These are phyloP conservation scores for Falco rusticolus DNA, from an alignment of 2,797 vertebrate species.

Conservation along the genomic window DNA sequence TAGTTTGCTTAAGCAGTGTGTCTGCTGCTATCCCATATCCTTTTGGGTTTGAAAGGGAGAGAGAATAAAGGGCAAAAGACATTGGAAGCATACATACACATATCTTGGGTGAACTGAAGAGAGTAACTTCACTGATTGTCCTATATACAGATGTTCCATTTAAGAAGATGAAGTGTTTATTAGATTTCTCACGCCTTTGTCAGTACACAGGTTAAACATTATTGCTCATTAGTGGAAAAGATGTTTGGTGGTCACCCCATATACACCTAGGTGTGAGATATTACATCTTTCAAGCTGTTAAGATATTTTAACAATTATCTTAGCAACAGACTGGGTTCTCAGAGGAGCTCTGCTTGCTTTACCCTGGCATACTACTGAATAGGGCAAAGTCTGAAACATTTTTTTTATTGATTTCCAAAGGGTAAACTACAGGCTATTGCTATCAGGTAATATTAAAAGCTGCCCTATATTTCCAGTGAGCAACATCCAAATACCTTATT, in stretches of 20 bases:
- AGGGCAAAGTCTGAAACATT: background rate
- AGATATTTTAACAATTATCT: background rate
- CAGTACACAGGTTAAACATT: background rate
- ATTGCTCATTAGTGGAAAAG: background rate
- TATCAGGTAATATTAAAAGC: background rate
- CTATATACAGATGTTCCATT: background rate
- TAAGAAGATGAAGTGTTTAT: background rate
- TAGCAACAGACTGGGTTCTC: background rate
- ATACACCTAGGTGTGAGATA: background rate
- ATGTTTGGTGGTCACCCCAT: background rate
- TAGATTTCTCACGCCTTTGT: background rate
- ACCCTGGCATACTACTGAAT: background rate
- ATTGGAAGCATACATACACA: background rate
- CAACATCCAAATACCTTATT: background rate
- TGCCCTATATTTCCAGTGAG: background rate
- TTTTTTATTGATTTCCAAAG: conserved; percentile 2
- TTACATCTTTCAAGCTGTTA: background rate
- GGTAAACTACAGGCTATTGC: background rate
- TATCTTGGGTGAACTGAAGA: background rate
- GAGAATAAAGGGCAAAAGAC: background rate
- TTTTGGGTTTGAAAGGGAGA: background rate
- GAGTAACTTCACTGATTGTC: background rate
- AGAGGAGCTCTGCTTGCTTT: background rate
- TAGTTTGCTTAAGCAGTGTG: background rate
- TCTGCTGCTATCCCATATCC: background rate